A percentile compares a stretch with the other conserved stretches of the same genome.
Conservation (phyloP, 2,888 invertebrate genomes). For the Drosophila quinaria region DNA sequence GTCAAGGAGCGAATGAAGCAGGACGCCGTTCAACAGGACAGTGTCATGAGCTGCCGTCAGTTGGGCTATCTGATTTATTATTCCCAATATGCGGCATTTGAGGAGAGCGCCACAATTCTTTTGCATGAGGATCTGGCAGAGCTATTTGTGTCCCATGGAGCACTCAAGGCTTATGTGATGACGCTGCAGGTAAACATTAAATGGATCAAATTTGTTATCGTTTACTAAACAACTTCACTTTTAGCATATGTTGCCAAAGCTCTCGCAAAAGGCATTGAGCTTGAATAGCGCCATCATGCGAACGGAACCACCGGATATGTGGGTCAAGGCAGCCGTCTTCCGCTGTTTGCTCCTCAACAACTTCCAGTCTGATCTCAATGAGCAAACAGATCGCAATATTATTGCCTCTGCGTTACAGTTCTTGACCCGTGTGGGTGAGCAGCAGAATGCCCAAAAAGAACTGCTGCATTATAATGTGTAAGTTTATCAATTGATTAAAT, state of each 20-base stretch:
- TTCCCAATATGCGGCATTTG: slow-evolving; percentile 75
- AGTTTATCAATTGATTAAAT: slow-evolving; percentile 22
- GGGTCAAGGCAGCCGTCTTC: slow-evolving; percentile 80
- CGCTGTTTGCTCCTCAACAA: slow-evolving; percentile 82
- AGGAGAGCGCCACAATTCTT: slow-evolving; percentile 79
- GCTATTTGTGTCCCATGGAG: slow-evolving; percentile 61
- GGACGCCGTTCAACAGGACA: slow-evolving; percentile 58
- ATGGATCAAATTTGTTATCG: not conserved
- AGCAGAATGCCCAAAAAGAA: slow-evolving; percentile 79
- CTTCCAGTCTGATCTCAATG: slow-evolving; percentile 77
- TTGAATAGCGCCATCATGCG: slow-evolving; percentile 72
- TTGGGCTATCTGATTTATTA: slow-evolving; percentile 68
- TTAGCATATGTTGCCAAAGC: slow-evolving; percentile 77
- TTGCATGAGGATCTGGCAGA: slow-evolving; percentile 81
- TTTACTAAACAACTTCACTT: not conserved
- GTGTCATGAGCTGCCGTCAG: slow-evolving; percentile 70
- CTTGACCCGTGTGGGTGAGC: slow-evolving; percentile 83
- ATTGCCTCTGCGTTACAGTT: slow-evolving; percentile 73
- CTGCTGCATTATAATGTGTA: slow-evolving; percentile 86
- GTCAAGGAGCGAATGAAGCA: slow-evolving; percentile 78
- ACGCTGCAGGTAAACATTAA: slow-evolving; percentile 72
- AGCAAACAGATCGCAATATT: slow-evolving; percentile 80
- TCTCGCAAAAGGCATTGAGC: slow-evolving; percentile 71
- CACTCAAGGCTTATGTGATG: slow-evolving; percentile 74
- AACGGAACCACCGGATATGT: slow-evolving; percentile 69